Evolutionary conservation across 1,140 invertebrate genomes (phyloP).

Genomic region (Papilio polyxenes): DNA sequence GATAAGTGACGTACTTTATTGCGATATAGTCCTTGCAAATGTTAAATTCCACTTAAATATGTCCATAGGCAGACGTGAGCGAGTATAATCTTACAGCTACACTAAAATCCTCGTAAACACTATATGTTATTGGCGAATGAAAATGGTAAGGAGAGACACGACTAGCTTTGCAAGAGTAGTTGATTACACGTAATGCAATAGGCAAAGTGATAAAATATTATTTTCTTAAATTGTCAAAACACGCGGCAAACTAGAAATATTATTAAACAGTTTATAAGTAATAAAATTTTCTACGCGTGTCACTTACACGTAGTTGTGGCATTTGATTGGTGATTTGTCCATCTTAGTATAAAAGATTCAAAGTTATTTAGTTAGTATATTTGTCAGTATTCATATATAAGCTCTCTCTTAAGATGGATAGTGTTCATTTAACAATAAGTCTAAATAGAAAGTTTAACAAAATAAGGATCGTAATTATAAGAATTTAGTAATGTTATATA

Average conservation of each 20-base stretch:
- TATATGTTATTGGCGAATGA: conserved; percentile 5
- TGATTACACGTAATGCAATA: conserved; percentile 8
- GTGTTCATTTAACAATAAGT: too few relatives aligned
- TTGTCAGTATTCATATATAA: too few relatives aligned
- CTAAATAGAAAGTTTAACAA: too few relatives aligned
- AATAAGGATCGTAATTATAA: too few relatives aligned
- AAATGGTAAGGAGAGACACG: conserved; percentile 13
- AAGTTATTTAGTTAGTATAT: too few relatives aligned
- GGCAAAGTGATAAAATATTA: conserved; percentile 4
- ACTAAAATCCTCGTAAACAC: conserved; percentile 27
- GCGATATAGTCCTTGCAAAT: conserved; percentile 39
- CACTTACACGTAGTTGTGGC: neutral
- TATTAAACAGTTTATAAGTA: neutral
- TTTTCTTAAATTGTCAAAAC: conserved; percentile 18
- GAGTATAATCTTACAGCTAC: conserved; percentile 21
- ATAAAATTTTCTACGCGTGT: neutral
- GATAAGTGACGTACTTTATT: conserved; percentile 50
- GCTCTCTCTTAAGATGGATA: too few relatives aligned
- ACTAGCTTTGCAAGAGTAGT: neutral
- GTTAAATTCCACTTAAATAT: conserved; percentile 41
- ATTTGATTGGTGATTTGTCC: neutral
- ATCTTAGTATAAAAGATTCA: neutral
- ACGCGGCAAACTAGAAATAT: neutral
- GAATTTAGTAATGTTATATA: too few relatives aligned
- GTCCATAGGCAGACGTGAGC: conserved; percentile 28